Evolutionary conservation across 2,888 invertebrate species (phyloP), one percentile per base, ranked within the genome.

Genomic region (Agrochola macilenta): DNA sequence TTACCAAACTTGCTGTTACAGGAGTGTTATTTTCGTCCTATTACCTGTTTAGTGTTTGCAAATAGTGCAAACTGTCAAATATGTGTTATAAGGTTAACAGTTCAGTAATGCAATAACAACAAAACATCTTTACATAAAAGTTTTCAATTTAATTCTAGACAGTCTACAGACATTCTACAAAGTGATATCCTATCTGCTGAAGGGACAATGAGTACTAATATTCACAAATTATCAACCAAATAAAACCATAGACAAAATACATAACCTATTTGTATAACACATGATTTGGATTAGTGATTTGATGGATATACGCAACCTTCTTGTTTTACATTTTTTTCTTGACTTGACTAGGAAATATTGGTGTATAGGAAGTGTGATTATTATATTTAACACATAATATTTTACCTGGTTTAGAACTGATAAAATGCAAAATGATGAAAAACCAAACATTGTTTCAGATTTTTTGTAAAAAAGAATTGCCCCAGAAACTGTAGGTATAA

Each of bases 1-100:
- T 70, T 60, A 68, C 73, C 58, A 26, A 73, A 72, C 69, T 69
- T 35, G 26, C 64, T 69, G 85, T 78, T 85, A 75, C 63, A 75
- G n/a, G 26, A 46, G 63, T 83, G 74, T 78, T 83, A 80, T 79
- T 79, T 83, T 71, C 69, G 70, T 82, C 83, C 74, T 79, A 86
- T 79, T 85, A 79, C 69, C 76, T 75, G 74, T 76, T 71, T 58
- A 77, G 68, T 89, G 88, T 89, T 91, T 90, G 87, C 89, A 88
- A 89, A 90, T 89, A 90, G 64, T 76, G 66, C 74, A 83, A 86
- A 74, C 87, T 88, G 87, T 88, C 88, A 88, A 85, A 60, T 84
- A 57, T 69, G 54, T 77, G 70, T 75, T 83, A 74, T 52, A 78
- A 75, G 84, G 86, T 85, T 87, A 87, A 69, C 65, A 83, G 84